Base-by-base conservation (phyloP, 1,140 invertebrate genomes). In the Rhynchophorus ferrugineus region DNA sequence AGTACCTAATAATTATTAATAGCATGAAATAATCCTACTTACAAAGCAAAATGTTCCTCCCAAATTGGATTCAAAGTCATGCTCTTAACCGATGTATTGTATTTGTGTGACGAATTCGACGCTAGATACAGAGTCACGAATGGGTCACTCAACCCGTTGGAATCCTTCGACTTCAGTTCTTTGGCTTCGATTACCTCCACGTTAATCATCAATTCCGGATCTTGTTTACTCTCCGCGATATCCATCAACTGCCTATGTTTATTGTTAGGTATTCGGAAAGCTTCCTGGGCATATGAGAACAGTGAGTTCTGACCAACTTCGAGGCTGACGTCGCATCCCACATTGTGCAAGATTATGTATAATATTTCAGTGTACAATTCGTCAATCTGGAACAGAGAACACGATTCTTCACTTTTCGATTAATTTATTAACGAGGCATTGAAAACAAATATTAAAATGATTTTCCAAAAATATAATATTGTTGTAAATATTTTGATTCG, bases 1-100 rank as follows among this genome's bases (percentile, higher is more conserved):
- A n/a, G n/a, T n/a, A n/a, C n/a, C n/a, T n/a, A n/a, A n/a, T n/a
- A n/a, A n/a, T n/a, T n/a, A n/a, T n/a, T n/a, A n/a, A n/a, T n/a
- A n/a, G n/a, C n/a, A n/a, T n/a, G n/a, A n/a, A n/a, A n/a, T n/a
- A n/a, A n/a, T n/a, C n/a, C n/a, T n/a, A 86, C 90, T 87, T 77
- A 95, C 92, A 98, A 80, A 69, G 91, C 89, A 73, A 98, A 98
- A 73, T 93, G 88, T 74, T 98, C 94, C 68, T 96, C 94, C 94
- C 95, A 98, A 14, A 83, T 73, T 0, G 95, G 95, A 71, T 86
- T 86, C 3, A 98, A 73, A 1, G 94, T 96, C 56, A 79, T 80
- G 3, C 82, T 77, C 73, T 95, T 96, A 1, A 97, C 93, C 7
- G 89, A 88, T 13, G 94, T 95, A 54, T 89, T 91, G 60, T 88